Percentiles rank a stretch among this genome's conserved stretches.
These are phyloP conservation scores for Xenentodon cancila DNA, from an alignment of 2,797 vertebrate species.

Conservation along the genomic window DNA sequence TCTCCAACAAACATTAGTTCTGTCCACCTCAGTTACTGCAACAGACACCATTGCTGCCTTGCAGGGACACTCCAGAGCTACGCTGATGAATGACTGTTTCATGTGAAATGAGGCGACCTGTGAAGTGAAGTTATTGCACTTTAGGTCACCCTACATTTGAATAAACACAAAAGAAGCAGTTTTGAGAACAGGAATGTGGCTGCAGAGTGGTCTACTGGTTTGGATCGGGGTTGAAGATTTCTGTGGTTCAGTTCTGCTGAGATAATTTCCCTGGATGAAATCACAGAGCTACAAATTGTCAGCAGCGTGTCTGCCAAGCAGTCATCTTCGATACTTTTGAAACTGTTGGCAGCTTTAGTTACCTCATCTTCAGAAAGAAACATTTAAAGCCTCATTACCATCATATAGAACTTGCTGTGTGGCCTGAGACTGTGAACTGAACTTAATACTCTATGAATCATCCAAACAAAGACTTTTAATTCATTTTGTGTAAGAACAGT, in stretches of 20 bases:
- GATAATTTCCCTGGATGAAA: slow-evolving; percentile 61
- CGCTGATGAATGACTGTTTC: slow-evolving; percentile 73
- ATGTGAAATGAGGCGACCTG: slow-evolving; percentile 60
- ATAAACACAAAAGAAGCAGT: slow-evolving; percentile 71
- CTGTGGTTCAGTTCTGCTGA: slow-evolving; percentile 48
- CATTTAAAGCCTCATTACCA: slow-evolving; percentile 48
- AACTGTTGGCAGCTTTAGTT: slow-evolving; percentile 40
- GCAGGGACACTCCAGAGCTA: slow-evolving; percentile 55
- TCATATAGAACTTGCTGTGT: slow-evolving; percentile 50
- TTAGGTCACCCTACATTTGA: slow-evolving; percentile 64
- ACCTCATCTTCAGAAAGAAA: slow-evolving; percentile 52
- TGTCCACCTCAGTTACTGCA: slow-evolving; percentile 73
- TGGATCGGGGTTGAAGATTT: slow-evolving; percentile 51
- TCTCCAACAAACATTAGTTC: slow-evolving; percentile 66
- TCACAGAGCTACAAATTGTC: slow-evolving; percentile 56
- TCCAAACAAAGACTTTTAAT: slow-evolving; percentile 39
- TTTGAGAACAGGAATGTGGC: slow-evolving; percentile 59
- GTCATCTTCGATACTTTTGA: slow-evolving; percentile 38
- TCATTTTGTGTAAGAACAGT: not conserved
- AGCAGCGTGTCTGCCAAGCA: slow-evolving; percentile 31
- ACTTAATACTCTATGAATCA: slow-evolving; percentile 62
- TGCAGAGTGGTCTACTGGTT: slow-evolving; percentile 55
- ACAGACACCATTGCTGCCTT: slow-evolving; percentile 70
- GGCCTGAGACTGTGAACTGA: slow-evolving; percentile 39
- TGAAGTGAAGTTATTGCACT: slow-evolving; percentile 50